Evolutionary conservation across 1,140 invertebrate genomes (phyloP).

Genomic region (Pseudomyrmex gracilis): DNA sequence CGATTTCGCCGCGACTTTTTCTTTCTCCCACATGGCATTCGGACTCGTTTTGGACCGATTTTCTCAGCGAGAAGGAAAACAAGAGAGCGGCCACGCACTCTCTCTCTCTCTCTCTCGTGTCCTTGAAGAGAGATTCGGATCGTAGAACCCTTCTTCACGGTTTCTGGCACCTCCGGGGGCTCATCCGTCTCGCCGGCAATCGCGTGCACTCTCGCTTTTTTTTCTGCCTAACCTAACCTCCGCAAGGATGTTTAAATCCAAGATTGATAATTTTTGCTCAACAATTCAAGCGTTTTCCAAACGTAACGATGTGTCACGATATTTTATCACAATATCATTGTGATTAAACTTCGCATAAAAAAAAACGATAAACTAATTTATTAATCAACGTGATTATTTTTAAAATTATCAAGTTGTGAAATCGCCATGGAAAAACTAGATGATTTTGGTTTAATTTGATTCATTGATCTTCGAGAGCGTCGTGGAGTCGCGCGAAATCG

Average conservation of each 20-base stretch:
- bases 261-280: not conserved
- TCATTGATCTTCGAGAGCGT: not conserved
- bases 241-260: not conserved
- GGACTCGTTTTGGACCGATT: constrained; percentile 49
- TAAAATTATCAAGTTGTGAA: not conserved
- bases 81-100: constrained; percentile 56
- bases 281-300: not conserved
- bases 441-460: not conserved
- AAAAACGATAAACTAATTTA: too few relatives aligned
- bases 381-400: not conserved
- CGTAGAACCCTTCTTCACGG: constrained; percentile 66
- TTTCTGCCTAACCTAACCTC: not conserved
- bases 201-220: constrained; percentile 35
- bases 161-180: constrained; percentile 68
- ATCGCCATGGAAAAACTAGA: not conserved
- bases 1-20: constrained; percentile 68
- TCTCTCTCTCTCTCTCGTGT: too few relatives aligned
- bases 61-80: constrained; percentile 71
- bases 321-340: too few relatives aligned
- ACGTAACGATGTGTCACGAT: not conserved
- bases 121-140: constrained; percentile 73
- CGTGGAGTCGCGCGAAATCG: not conserved
- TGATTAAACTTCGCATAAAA: too few relatives aligned
- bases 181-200: constrained; percentile 59
- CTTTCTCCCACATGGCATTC: constrained; percentile 30